phyloP scores from a whole-genome alignment of 1,140 invertebrate genomes.

The Aphelinus atriplicis region DNA sequence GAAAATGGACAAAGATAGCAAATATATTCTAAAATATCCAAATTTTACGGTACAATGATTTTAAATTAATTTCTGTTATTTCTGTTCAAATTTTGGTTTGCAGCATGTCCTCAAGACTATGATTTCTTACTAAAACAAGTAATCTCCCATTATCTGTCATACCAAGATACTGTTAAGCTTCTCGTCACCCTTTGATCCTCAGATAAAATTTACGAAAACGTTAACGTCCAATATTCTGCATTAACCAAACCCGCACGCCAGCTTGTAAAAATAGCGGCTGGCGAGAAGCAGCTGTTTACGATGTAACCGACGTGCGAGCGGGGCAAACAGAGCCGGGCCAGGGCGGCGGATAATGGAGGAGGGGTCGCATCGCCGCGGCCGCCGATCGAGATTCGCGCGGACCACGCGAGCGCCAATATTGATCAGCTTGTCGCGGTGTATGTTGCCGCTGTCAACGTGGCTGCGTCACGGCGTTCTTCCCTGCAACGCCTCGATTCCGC shows the following conservation, averaged over 20 bases:
- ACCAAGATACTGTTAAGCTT: no score
- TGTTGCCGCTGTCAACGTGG: conserved; percentile 44
- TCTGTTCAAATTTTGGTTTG: no score
- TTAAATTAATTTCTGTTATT: no score
- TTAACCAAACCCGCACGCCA: neutral
- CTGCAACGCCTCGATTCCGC: neutral
- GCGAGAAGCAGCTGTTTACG: neutral
- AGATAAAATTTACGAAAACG: neutral
- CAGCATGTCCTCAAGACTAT: no score
- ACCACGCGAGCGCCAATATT: conserved; percentile 41
- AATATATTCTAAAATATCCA: no score
- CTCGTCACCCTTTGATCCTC: no score
- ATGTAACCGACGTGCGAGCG: conserved; percentile 5
- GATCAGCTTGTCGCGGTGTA: conserved; percentile 42
- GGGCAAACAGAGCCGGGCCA: neutral
- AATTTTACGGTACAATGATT: no score
- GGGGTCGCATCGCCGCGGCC: neutral
- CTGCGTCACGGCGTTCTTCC: conserved; percentile 32
- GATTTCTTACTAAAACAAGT: no score
- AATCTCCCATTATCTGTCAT: no score
- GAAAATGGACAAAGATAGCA: no score
- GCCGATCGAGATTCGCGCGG: conserved; percentile 40
- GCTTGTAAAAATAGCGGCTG: neutral
- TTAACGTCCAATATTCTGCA: neutral
- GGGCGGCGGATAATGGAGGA: neutral